These are phyloP conservation scores for Clavelina lepadiformis DNA, from an alignment of 23 tunicate genomes.

Conservation along the genomic window DNA sequence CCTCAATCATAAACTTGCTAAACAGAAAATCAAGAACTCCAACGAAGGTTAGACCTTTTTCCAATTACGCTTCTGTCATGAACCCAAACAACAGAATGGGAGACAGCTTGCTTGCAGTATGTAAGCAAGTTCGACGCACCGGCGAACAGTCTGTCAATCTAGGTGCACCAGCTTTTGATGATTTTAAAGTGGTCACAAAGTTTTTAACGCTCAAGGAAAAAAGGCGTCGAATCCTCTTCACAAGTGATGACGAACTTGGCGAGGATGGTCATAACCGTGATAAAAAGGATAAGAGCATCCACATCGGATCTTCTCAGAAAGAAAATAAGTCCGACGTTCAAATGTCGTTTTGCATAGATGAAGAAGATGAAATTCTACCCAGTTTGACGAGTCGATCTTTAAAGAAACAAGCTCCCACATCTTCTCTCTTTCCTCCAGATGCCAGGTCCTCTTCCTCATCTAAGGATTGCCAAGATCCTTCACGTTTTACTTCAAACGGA, in stretches of 20 bases:
- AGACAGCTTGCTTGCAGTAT: slow-evolving; percentile 5
- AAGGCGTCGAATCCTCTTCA: slow-evolving; percentile 1
- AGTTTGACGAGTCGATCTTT: background rate
- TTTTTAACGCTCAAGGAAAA: slow-evolving; percentile 20
- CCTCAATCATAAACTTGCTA: too few relatives aligned
- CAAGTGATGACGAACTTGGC: slow-evolving; percentile 39
- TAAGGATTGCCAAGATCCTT: background rate
- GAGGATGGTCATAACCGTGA: background rate
- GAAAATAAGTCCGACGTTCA: too few relatives aligned
- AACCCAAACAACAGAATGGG: background rate
- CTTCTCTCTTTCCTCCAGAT: too few relatives aligned
- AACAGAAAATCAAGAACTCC: too few relatives aligned
- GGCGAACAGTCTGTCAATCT: slow-evolving; percentile 53
- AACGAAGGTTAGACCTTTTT: too few relatives aligned
- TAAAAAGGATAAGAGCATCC: too few relatives aligned
- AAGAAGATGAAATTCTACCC: background rate
- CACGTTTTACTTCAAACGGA: background rate
- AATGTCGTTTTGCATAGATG: too few relatives aligned
- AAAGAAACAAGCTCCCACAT: background rate
- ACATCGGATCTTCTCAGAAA: too few relatives aligned
- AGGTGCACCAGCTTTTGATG: slow-evolving; percentile 49
- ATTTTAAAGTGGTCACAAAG: slow-evolving; percentile 36
- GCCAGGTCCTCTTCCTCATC: too few relatives aligned
- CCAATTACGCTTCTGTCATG: too few relatives aligned
- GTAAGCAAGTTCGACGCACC: slow-evolving; percentile 11